Evolutionary conservation across 2,888 invertebrate genomes (phyloP), one percentile per base, ranked within the genome.

Genomic region (Plusia festucae): DNA sequence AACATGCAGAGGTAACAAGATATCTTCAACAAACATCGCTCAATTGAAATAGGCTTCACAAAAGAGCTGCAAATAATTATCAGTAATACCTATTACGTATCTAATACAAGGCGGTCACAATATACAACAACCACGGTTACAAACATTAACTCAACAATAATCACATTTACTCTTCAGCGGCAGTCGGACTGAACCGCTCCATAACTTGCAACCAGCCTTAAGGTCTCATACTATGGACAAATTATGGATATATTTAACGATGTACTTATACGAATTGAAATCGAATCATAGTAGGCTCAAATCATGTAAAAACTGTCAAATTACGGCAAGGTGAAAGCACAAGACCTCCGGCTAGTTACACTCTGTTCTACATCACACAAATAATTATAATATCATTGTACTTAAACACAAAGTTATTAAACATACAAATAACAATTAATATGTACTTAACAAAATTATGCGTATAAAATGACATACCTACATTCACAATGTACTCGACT

Each of bases 111-210:
- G 22, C 56, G 56, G 57, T 57, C 57, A 72, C 72, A 58, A 51
- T 74, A 77, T 71, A 75, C 77, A 70, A 79, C 65, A 79, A 79
- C 34, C 53, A 70, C 27, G 58, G 40, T 32, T 46, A 61, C n/a
- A 46, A 34, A 44, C 46, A 8, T 46, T 1, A 11, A 18, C 57
- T 49, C 8, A 11, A 9, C 15, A 34, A 4, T 8, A 24, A 34
- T 40, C 9, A 30, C 40, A 49, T 22, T 16, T n/a, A 15, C 15
- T 13, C 16, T 32, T n/a, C 32, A 55, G 16, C 30, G 34, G 34
- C 34, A 15, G 34, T 34, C 34, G 15, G 15, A 34, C 34, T 13
- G 56, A 13, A 18, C 16, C 18, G 24, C 30, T 20, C 2, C 15
- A 24, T 27, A n/a, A 11, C 22, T 5, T 24, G 46, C 46, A 27